These are phyloP conservation scores for Tetragonisca angustula DNA, from an alignment of 2,888 invertebrate genomes.

Conservation along the genomic window DNA sequence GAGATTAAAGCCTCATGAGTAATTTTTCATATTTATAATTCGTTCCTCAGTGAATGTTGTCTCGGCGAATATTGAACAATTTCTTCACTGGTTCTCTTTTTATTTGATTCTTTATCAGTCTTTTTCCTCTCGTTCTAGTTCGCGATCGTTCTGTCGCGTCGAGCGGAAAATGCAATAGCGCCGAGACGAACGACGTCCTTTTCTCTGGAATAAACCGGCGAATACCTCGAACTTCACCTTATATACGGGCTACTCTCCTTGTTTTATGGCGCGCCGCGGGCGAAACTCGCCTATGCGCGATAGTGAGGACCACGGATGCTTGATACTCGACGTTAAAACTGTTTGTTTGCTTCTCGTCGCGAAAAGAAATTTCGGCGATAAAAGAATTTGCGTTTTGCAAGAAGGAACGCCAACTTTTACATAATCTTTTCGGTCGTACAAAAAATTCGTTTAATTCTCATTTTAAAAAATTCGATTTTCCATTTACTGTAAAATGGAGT, in stretches of 20 bases:
- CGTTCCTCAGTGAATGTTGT: neutral
- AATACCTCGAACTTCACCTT: slow-evolving; percentile 57
- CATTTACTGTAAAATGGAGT: no score
- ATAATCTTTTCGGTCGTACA: no score
- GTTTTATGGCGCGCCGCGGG: slow-evolving; percentile 60
- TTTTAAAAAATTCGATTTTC: no score
- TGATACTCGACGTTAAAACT: slow-evolving; percentile 35
- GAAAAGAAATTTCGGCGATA: neutral
- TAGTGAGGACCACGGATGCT: slow-evolving; percentile 33
- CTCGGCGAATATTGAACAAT: neutral
- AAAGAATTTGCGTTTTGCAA: no score
- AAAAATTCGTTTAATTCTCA: no score
- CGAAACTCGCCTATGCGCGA: slow-evolving; percentile 16
- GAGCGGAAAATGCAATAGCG: slow-evolving; percentile 72
- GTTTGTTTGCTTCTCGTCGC: slow-evolving; percentile 4
- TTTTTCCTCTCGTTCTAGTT: slow-evolving; percentile 17
- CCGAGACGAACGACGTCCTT: slow-evolving; percentile 31
- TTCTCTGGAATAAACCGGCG: slow-evolving; percentile 52
- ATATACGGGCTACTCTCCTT: slow-evolving; percentile 45
- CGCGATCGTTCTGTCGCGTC: slow-evolving; percentile 57
- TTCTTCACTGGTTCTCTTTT: no score
- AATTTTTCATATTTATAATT: no score
- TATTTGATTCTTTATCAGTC: neutral
- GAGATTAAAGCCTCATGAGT: no score
- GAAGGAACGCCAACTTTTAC: no score